Evolutionary conservation across 1,140 invertebrate genomes (phyloP), one percentile per base, ranked within the genome.

Genomic region (Akabosia matsudoensis): DNA sequence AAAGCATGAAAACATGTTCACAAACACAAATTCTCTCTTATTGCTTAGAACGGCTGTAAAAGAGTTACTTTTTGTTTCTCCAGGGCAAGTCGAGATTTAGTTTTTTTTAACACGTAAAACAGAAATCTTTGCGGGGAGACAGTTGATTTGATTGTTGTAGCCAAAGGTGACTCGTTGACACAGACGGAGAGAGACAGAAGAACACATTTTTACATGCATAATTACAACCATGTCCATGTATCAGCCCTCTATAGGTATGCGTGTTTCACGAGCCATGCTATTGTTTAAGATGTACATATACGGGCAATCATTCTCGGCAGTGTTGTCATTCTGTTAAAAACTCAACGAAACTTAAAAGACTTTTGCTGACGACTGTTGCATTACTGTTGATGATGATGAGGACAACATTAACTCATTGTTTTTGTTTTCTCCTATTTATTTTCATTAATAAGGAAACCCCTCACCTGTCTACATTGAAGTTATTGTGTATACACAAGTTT

Each of bases 221-320:
- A 67, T 67, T 67, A 67, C 61, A 67, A 67, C 61, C 61, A 67
- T 67, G 61, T 67, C 61, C 61, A 67, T 67, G 61, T 67, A 30
- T 30, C 26, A 30, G 31, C 61, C 31, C 61, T 67, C 3, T 67
- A 67, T 67, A 67, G 61, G 61, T 67, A 67, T 67, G 61, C 61
- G 31, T 67, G 61, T n/a, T 67, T 67, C 26, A 67, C 61, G 61
- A 67, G 61, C n/a, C 61, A 30, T 67, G 61, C 31, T 67, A n/a
- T n/a, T n/a, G n/a, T n/a, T n/a, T 67, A 67, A 30, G 61, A 67
- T 67, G 61, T 67, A 67, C 61, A 30, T 67, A 30, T 67, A 67
- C 61, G 30, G 61, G 22, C 61, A 67, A 4, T 61, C 54, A 61
- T 45, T 45, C 37, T 45, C 37, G 37, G 13, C 54, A 7, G 7